Conservation (phyloP, 2,888 invertebrate species). For the Drosophila affinis region DNA sequence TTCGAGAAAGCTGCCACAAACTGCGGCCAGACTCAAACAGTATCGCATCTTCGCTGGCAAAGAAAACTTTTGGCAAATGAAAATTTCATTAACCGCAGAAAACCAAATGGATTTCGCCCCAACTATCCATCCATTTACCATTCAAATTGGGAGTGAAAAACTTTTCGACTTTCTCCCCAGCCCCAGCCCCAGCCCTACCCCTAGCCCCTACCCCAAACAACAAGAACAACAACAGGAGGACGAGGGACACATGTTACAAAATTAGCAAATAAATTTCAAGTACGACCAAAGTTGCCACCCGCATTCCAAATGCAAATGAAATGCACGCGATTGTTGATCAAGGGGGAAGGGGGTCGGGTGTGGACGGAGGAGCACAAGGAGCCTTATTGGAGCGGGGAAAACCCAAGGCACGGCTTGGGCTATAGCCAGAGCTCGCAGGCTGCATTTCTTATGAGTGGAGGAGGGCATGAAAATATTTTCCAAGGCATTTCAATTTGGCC, state of each 20-base stretch:
- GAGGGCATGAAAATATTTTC: constrained; percentile 68
- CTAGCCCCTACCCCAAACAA: background rate
- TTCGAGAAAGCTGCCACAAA: constrained; percentile 53
- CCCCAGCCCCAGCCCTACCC: background rate
- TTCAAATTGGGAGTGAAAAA: constrained; percentile 68
- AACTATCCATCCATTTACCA: constrained; percentile 22
- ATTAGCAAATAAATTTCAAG: constrained; percentile 75
- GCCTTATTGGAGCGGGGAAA: background rate
- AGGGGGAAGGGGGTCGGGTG: constrained; percentile 2
- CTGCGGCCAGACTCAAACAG: constrained; percentile 16
- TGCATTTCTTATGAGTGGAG: constrained; percentile 70
- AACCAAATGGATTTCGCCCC: constrained; percentile 71
- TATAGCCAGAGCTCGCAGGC: constrained; percentile 47
- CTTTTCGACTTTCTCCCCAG: constrained; percentile 61
- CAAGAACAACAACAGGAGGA: constrained; percentile 30
- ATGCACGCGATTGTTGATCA: constrained; percentile 74
- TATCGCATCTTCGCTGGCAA: constrained; percentile 12
- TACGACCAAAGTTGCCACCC: constrained; percentile 57
- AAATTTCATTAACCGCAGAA: constrained; percentile 74
- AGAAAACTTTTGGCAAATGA: constrained; percentile 68
- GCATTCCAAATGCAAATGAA: constrained; percentile 76
- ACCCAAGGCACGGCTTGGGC: constrained; percentile 1
- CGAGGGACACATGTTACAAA: constrained; percentile 72
- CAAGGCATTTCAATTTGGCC: constrained; percentile 74
- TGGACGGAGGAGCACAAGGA: constrained; percentile 1